Conservation (phyloP, 2,888 invertebrate genomes). For the Pterostichus madidus region DNA sequence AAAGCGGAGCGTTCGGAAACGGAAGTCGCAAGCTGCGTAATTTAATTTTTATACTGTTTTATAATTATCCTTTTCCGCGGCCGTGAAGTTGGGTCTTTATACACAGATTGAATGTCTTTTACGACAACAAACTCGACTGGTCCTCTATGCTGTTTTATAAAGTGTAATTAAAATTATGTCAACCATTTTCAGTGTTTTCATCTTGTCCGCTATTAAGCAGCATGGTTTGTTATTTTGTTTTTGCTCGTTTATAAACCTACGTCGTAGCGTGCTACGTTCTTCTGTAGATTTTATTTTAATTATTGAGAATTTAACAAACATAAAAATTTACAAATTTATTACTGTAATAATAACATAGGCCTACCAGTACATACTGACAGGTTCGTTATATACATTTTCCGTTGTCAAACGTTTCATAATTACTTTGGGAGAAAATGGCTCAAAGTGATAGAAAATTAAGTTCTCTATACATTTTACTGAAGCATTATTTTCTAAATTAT, state of each 20-base stretch:
- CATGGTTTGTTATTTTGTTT: conserved; percentile 24
- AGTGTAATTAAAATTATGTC: conserved; percentile 58
- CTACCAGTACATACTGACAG: too few species aligned
- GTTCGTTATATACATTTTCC: too few species aligned
- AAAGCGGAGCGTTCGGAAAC: conserved; percentile 27
- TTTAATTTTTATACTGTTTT: conserved; percentile 55
- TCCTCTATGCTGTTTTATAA: conserved; percentile 25
- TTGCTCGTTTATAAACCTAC: background rate
- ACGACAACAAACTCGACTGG: background rate
- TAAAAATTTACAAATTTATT: too few species aligned
- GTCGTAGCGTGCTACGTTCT: background rate
- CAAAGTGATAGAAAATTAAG: too few species aligned
- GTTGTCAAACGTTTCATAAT: too few species aligned
- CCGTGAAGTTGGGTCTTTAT: background rate
- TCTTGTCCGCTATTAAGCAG: conserved; percentile 8
- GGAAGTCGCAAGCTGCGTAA: conserved; percentile 38
- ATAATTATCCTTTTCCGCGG: conserved; percentile 42
- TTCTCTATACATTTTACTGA: too few species aligned
- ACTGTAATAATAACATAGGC: too few species aligned
- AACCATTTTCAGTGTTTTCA: conserved; percentile 32
- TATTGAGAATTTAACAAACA: too few species aligned
- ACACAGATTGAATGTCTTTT: conserved; percentile 26
- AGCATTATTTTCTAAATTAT: too few species aligned
- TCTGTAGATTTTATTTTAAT: background rate
- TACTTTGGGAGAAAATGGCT: too few species aligned